Evolutionary conservation across 2,797 vertebrate genomes (phyloP).

Genomic region (Aselliscus stoliczkanus): DNA sequence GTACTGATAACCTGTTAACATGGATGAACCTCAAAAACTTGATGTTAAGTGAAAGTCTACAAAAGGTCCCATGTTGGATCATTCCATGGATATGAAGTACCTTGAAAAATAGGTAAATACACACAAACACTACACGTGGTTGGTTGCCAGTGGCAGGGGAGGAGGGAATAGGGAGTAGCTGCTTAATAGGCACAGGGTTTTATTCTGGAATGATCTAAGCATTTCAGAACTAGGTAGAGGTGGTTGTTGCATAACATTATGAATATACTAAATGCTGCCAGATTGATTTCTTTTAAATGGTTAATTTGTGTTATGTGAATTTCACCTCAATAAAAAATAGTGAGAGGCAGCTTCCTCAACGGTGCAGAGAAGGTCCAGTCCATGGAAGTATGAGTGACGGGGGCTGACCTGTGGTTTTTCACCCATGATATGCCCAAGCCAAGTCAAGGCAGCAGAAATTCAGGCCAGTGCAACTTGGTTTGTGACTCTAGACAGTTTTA

Average conservation of each 20-base stretch:
- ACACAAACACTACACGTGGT: not conserved
- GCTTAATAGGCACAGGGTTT: not conserved
- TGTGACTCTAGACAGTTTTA: not conserved
- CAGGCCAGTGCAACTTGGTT: not conserved
- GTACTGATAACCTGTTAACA: not conserved
- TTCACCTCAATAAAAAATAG: not conserved
- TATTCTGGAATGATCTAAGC: not conserved
- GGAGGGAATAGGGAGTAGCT: not conserved
- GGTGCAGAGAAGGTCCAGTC: not conserved
- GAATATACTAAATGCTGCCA: not conserved
- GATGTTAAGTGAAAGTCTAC: not conserved
- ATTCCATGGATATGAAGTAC: not conserved
- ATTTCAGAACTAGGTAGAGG: not conserved
- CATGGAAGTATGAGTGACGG: not conserved
- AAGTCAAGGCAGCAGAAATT: not conserved
- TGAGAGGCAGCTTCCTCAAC: not conserved
- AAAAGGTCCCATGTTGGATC: not conserved
- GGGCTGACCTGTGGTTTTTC: not conserved
- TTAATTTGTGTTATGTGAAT: not conserved
- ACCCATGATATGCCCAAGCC: not conserved
- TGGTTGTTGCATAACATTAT: not conserved
- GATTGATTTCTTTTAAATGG: not conserved
- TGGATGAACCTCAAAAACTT: not conserved
- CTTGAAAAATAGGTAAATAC: not conserved
- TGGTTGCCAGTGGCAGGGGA: not conserved